phyloP scores from a whole-genome alignment of 2,797 vertebrate species.

The Takifugu ocellatus region DNA sequence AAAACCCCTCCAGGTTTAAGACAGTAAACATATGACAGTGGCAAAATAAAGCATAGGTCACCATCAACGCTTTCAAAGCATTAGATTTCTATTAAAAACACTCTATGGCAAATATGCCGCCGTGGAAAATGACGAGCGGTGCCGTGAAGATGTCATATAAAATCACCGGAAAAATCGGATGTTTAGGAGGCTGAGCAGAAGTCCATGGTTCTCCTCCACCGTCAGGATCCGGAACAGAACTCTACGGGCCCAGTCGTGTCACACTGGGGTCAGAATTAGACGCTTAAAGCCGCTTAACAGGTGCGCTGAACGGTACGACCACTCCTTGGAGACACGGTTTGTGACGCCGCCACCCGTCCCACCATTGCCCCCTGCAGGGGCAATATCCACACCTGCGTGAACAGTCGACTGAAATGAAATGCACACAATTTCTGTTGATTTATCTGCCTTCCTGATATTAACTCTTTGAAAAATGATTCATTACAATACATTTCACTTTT shows the following conservation, averaged over 20 bases:
- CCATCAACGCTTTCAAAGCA: neutral
- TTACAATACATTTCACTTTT: no score
- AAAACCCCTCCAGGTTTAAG: constrained; percentile 5
- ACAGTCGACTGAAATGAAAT: no score
- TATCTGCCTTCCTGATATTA: no score
- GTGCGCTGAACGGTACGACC: constrained; percentile 55
- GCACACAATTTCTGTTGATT: no score
- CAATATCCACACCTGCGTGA: no score
- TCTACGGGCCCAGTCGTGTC: constrained; percentile 8
- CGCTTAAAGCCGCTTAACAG: constrained; percentile 68
- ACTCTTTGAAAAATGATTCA: no score
- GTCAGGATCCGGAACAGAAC: neutral
- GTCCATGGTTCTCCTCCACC: neutral
- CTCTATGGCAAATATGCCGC: neutral
- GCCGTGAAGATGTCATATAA: neutral
- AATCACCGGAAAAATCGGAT: neutral
- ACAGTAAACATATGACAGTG: neutral
- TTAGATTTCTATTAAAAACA: no score
- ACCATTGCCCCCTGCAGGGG: no score
- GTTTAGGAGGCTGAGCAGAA: neutral
- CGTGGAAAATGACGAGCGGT: neutral
- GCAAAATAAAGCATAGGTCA: neutral
- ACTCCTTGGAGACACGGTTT: constrained; percentile 35
- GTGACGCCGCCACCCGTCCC: constrained; percentile 5
- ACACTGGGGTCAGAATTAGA: constrained; percentile 52